Evolutionary conservation across 2,888 invertebrate genomes (phyloP).

Genomic region (Nowickia ferox): DNA sequence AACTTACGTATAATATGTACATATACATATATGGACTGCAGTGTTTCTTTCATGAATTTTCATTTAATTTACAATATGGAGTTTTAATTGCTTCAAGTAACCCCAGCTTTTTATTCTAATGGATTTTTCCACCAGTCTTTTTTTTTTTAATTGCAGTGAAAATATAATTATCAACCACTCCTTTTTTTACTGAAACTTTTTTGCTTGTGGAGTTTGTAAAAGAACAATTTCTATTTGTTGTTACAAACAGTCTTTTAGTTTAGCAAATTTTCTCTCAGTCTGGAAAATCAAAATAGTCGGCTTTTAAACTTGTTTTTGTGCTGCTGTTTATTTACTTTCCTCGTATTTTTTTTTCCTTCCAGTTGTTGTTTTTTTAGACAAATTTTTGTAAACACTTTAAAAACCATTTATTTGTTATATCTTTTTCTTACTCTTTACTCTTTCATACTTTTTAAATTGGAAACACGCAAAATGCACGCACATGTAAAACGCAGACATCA

Average conservation of each 20-base stretch:
- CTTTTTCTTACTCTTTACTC: conserved; percentile 33
- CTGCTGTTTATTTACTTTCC: conserved; percentile 35
- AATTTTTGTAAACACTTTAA: conserved; percentile 66
- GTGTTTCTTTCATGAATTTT: too few species aligned
- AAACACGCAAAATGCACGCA: conserved; percentile 37
- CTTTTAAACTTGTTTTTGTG: conserved; percentile 39
- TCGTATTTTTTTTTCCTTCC: neutral
- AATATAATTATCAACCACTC: conserved; percentile 44
- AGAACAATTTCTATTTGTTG: neutral
- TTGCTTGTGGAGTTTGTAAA: neutral
- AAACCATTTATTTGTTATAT: conserved; percentile 65
- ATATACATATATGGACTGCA: too few species aligned
- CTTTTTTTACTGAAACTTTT: conserved; percentile 13
- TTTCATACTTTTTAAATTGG: neutral
- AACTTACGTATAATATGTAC: too few species aligned
- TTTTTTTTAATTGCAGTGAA: neutral
- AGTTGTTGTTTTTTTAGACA: conserved; percentile 45
- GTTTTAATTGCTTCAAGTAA: too few species aligned
- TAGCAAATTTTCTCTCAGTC: conserved; percentile 43
- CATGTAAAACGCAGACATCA: conserved; percentile 37
- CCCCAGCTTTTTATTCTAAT: neutral
- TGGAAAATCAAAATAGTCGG: conserved; percentile 58
- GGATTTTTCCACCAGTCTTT: conserved; percentile 1
- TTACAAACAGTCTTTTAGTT: neutral
- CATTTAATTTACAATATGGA: neutral